Evolutionary conservation across 2,113 vertebrate species (phyloP), one percentile per base, ranked within the genome.

Genomic region (Chelonoidis abingdonii): DNA sequence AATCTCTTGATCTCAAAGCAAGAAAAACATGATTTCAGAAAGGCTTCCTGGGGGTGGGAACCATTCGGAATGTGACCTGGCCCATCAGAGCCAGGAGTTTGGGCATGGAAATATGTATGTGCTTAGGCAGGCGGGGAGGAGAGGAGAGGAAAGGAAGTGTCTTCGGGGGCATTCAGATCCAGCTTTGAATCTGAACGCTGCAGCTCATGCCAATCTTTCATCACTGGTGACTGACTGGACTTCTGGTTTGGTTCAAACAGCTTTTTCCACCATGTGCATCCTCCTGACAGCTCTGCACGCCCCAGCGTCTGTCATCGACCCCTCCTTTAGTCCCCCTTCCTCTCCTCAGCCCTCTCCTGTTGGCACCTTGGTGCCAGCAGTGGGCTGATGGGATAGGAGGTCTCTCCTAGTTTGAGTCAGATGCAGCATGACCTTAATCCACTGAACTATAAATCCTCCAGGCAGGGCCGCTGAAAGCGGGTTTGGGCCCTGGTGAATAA

Each of bases 371-470:
- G 27, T 91, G 89, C 84, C 94, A 5, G 6, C 87, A 86, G 84
- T 86, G 49, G 85, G 72, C 53, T 88, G 57, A 88, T 22, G 92
- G 92, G 89, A 87, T 44, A 92, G 93, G 83, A 93, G 35, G 44
- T 93, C 53, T 94, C 44, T 95, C 90, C 84, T 79, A 86, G 49
- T 97, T 92, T 95, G 86, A 94, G 89, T 95, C 81, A 85, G 53
- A 80, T 91, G 96, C 75, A 95, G 85, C 95, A 75, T 84, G 57
- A 95, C 94, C 90, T 31, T 91, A 93, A 95, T 83, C 93, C 84
- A 84, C 49, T 59, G 62, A 96, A 41, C n/a, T 93, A 75, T 92
- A 97, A 96, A 93, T 95, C 92, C 94, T 97, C 89, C 75, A 69
- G 92, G 87, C 75, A 69, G 93, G 87, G 47, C 47, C 47, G 47